Percentiles rank a stretch among this genome's conserved stretches.
Evolutionary conservation across 2,888 invertebrate genomes (phyloP).

Genomic region (Eupithecia subfuscata): DNA sequence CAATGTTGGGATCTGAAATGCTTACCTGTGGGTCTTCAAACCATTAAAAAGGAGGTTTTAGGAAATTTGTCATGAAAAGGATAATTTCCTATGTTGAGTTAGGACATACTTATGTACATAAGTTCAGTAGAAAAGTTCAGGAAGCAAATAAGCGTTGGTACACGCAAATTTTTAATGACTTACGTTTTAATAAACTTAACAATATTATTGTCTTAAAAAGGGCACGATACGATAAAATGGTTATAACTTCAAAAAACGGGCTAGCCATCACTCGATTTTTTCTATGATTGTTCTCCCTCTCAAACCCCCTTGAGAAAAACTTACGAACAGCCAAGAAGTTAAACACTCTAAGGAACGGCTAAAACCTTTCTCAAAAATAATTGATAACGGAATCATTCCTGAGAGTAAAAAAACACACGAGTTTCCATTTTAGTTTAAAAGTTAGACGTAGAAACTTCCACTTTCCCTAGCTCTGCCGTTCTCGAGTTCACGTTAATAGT

Average conservation of each 20-base stretch:
- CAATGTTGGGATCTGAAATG: background rate
- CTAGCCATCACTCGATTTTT: background rate
- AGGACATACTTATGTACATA: no score
- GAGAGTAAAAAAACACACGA: constrained; percentile 12
- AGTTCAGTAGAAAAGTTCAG: no score
- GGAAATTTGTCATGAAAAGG: background rate
- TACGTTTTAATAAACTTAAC: no score
- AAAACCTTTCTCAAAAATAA: background rate
- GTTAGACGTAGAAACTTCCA: constrained; percentile 38
- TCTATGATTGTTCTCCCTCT: background rate
- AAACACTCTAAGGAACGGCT: background rate
- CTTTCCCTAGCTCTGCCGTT: constrained; percentile 45
- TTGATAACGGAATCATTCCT: background rate
- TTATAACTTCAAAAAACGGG: no score
- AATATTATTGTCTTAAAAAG: no score
- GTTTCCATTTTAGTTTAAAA: constrained; percentile 29
- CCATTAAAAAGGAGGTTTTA: background rate
- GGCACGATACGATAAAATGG: no score
- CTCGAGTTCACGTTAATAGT: constrained; percentile 52
- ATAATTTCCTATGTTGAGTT: no score
- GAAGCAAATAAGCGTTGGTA: no score
- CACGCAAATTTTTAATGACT: no score
- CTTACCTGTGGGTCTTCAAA: background rate
- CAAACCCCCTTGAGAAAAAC: no score
- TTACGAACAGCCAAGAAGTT: no score